Base-by-base conservation (phyloP, 1,140 invertebrate genomes). In the Drosophila auraria region DNA sequence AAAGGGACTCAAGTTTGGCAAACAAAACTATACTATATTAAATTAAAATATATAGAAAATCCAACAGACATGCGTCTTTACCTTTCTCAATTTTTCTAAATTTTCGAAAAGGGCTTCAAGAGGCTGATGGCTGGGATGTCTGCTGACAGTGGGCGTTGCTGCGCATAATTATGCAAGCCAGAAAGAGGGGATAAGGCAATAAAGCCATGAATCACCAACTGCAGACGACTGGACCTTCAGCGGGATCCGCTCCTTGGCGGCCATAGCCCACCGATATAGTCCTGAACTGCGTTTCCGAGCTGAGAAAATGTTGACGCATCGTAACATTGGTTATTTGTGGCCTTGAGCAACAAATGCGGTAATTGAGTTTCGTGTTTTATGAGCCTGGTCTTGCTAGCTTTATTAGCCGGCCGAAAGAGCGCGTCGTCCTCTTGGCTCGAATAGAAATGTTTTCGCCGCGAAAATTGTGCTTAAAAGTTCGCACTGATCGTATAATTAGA, bases 331-430 rank as follows among this genome's bases (percentile, higher is more conserved):
- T 91, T 86, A 87, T 89, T 89, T 89, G 87, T 90, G 86, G 86
- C 86, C 86, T 90, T 90, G 82, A 90, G 86, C 86, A 80, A 71
- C 86, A 90, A 90, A 90, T 74, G 86, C 78, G 89, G 86, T 90
- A 90, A 90, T 90, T 90, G 86, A 91, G 86, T 90, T 90, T 87
- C 89, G 79, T 90, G 82, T 90, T 90, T 90, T 90, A 90, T 90
- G 86, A 74, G 80, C 80, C 82, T 80, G 66, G 53, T 49, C 62
- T 57, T n/a, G 47, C 66, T 42, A 64, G 75, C 76, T 78, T 78
- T 78, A 78, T 78, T 78, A 61, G 75, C 64, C 14, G 44, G 17
- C 5, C 44, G 17, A 33, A 40, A 27, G 42, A 64, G 54, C 30
- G 27, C 36, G 27, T 70, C 36, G 27, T 58, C 36, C 9, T 20